Conservation (phyloP, 2,888 invertebrate species). For the Ceraclea dissimilis region DNA sequence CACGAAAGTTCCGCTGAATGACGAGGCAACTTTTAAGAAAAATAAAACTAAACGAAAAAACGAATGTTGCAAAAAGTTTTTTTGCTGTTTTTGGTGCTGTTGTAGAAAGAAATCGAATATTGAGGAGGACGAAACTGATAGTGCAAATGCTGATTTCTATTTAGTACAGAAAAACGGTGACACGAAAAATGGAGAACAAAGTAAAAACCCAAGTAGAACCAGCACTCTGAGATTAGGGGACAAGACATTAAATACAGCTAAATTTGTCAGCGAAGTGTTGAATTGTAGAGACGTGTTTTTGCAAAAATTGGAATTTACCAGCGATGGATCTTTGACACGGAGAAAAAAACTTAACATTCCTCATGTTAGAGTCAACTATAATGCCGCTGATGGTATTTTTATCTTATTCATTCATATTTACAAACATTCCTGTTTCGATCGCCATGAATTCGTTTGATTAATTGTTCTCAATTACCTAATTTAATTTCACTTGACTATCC, state of each 20-base stretch:
- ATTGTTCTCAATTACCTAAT: no score
- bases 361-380: constrained; percentile 16
- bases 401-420: no score
- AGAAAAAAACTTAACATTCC: constrained; percentile 32
- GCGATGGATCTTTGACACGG: constrained; percentile 44
- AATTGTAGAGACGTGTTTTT: constrained; percentile 42
- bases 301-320: constrained; percentile 42
- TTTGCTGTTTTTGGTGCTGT: constrained; percentile 10
- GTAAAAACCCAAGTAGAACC: constrained; percentile 8
- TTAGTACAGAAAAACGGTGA: constrained; percentile 18
- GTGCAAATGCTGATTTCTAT: constrained; percentile 20
- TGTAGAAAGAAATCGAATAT: constrained; percentile 8
- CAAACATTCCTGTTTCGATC: no score
- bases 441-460: no score
- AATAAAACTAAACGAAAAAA: constrained; percentile 11
- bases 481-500: no score
- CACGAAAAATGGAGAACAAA: background rate
- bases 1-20: constrained; percentile 10
- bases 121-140: constrained; percentile 8
- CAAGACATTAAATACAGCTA: constrained; percentile 29
- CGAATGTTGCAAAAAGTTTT: background rate
- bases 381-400: constrained; percentile 15
- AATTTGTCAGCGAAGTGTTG: constrained; percentile 43
- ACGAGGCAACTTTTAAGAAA: constrained; percentile 4
- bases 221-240: constrained; percentile 27